Evolutionary conservation across 1,140 invertebrate genomes (phyloP).

Genomic region (Drepana arcuata): DNA sequence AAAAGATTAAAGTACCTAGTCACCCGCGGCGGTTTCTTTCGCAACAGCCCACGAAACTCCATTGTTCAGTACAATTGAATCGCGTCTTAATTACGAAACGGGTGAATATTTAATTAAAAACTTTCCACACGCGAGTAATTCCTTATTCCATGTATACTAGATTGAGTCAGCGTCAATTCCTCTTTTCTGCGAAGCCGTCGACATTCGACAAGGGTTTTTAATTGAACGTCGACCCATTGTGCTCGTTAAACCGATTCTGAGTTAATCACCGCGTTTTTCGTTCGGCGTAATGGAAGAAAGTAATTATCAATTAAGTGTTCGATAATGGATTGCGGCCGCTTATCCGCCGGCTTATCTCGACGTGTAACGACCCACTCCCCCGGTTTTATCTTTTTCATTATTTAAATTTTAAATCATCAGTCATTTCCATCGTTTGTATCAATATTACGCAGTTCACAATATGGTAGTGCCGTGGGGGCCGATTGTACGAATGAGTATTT

Average conservation of each 20-base stretch:
- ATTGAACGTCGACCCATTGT: slow-evolving; percentile 65
- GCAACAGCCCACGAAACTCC: slow-evolving; percentile 39
- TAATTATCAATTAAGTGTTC: slow-evolving; percentile 69
- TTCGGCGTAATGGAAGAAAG: slow-evolving; percentile 65
- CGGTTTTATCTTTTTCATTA: slow-evolving; percentile 42
- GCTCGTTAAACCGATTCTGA: slow-evolving; percentile 66
- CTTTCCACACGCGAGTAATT: slow-evolving; percentile 65
- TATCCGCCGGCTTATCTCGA: slow-evolving; percentile 53
- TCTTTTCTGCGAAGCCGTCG: slow-evolving; percentile 54
- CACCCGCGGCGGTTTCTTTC: slow-evolving; percentile 50
- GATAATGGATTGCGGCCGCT: slow-evolving; percentile 65
- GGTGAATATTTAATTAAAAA: slow-evolving; percentile 71
- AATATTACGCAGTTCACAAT: too few species aligned
- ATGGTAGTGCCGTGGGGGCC: too few species aligned
- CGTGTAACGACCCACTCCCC: slow-evolving; percentile 37
- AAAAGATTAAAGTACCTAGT: too few species aligned
- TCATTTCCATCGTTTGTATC: slow-evolving; percentile 21
- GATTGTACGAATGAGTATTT: too few species aligned
- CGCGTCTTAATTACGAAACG: slow-evolving; percentile 67
- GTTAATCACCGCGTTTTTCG: slow-evolving; percentile 67
- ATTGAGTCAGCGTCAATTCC: slow-evolving; percentile 61
- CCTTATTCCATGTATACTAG: slow-evolving; percentile 68
- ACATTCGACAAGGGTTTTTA: slow-evolving; percentile 66
- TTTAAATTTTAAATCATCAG: slow-evolving; percentile 43
- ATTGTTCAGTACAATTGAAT: slow-evolving; percentile 57